Base-by-base conservation (phyloP, 1,140 invertebrate species). In the Aphaenogaster ashmeadi region DNA sequence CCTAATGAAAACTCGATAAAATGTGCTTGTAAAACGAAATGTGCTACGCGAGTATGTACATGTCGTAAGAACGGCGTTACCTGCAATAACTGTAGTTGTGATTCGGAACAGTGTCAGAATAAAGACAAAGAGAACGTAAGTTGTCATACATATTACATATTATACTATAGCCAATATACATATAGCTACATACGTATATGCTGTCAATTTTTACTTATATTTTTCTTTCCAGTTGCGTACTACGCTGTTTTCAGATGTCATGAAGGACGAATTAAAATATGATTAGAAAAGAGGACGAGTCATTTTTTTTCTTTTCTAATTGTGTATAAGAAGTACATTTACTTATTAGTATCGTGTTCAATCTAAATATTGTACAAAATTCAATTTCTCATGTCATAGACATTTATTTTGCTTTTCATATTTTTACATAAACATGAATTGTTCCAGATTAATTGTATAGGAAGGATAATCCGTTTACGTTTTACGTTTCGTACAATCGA, bases 1-100 rank as follows among this genome's bases (percentile, higher is more conserved):
- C 75, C 96, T 96, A 18, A 50, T 36, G 88, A 95, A 1, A 47
- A 1, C 3, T 6, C 0, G 13, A 88, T 96, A n/a, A 96, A 95
- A 90, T 97, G 97, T 91, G 91, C 92, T 9, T 97, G 97, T 88
- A 97, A 97, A 92, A 96, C 96, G 4, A 95, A 95, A 71, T 97
- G 97, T 91, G 92, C 94, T 81, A 96, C 95, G 36, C 96, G 96
- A 80, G 87, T 96, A 27, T 97, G 97, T 93, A 95, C 95, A 11
- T 97, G 97, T 88, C 93, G 95, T 3, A 97, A 97, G 92, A 91
- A 95, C 33, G 92, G 89, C 2, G 77, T 81, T 3, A 83, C 91
- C 6, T 97, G 97, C 90, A 89, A 86, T 0, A 88, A 92, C 41
- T 97, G 97, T 88, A 96, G 96, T 38, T 97, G 97, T 89, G 94